Evolutionary conservation across 1,140 invertebrate genomes (phyloP).

Genomic region (Rhopalosiphum padi): DNA sequence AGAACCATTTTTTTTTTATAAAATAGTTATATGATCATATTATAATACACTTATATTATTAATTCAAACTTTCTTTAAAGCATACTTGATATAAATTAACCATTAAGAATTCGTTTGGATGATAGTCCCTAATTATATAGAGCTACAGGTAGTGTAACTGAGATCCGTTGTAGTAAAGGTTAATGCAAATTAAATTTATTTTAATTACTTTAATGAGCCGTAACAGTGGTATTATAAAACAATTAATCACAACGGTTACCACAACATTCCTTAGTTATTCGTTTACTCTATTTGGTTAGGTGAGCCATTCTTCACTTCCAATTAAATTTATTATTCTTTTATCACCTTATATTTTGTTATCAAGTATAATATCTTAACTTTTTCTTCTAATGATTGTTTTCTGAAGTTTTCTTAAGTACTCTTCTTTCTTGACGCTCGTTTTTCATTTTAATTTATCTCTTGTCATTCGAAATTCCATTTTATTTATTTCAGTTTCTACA

Average conservation of each 20-base stretch:
- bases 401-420: neutral
- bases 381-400: conserved; percentile 27
- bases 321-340: neutral
- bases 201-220: conserved; percentile 20
- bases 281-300: neutral
- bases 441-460: conserved; percentile 11
- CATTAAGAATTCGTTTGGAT: neutral
- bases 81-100: neutral
- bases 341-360: neutral
- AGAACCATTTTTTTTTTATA: neutral
- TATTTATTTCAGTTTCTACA: neutral
- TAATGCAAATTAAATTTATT: conserved; percentile 32
- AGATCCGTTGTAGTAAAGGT: neutral
- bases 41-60: neutral
- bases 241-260: conserved; percentile 12
- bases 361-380: neutral
- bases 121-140: neutral
- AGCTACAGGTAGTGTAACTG: neutral
- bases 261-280: neutral
- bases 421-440: neutral
- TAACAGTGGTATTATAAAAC: conserved; percentile 30
- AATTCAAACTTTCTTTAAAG: neutral
- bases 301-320: neutral
- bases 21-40: neutral
- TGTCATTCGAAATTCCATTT: neutral